Percentiles rank a stretch among this genome's conserved stretches.
These are phyloP conservation scores for Hymenopus coronatus DNA, from an alignment of 2,888 invertebrate species.

Conservation along the genomic window DNA sequence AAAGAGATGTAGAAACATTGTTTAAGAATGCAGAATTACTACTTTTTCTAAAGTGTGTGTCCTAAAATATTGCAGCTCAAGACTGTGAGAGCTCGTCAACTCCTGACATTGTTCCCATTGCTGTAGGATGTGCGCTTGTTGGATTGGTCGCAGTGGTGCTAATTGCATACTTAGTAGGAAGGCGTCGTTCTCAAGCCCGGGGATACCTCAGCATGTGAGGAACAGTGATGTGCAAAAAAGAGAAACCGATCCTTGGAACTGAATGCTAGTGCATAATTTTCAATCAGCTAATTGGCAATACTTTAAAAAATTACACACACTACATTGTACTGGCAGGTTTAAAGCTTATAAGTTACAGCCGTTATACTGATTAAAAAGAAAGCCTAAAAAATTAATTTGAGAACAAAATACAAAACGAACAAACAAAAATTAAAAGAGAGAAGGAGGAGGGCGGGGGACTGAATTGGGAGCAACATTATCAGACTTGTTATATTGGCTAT, in stretches of 20 bases:
- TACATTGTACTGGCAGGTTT: neutral
- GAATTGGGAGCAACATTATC: neutral
- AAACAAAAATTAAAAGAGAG: too few species aligned
- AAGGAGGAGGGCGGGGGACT: neutral
- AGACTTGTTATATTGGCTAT: neutral
- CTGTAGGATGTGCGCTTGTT: conserved; percentile 91
- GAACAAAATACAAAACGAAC: neutral
- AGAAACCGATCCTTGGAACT: neutral
- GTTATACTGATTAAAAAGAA: neutral
- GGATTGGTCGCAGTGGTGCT: conserved; percentile 88
- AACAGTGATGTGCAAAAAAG: conserved; percentile 11
- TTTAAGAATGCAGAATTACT: neutral
- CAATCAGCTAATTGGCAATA: neutral
- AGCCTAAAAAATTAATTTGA: neutral
- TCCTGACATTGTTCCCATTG: conserved; percentile 93
- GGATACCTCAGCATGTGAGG: conserved; percentile 87
- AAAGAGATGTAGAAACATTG: neutral
- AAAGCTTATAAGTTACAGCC: neutral
- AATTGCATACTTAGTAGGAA: conserved; percentile 88
- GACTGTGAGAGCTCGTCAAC: conserved; percentile 72
- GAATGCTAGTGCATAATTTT: neutral
- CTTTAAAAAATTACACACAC: neutral
- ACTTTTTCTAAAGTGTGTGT: neutral
- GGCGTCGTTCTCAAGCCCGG: conserved; percentile 75
- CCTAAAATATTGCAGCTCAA: conserved; percentile 54